Evolutionary conservation across 2,797 vertebrate genomes (phyloP).

Genomic region (Steatocranus sp.): DNA sequence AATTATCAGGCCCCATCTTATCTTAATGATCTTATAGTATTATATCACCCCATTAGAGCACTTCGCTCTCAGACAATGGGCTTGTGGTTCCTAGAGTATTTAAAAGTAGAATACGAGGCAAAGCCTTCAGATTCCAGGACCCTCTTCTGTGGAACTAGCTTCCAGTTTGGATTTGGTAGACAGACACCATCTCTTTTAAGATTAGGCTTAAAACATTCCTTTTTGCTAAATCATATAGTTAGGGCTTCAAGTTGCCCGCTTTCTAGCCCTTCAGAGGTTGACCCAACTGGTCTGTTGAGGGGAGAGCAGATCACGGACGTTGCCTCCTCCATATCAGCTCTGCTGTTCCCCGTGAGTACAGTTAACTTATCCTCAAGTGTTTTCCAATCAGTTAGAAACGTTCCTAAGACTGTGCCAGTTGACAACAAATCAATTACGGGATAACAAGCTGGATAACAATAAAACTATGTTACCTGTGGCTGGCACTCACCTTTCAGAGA

Average conservation of each 20-base stretch:
- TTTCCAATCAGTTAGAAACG: background rate
- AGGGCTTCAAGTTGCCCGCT: background rate
- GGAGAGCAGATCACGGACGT: background rate
- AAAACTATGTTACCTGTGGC: background rate
- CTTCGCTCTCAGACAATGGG: accelerated
- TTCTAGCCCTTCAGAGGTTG: background rate
- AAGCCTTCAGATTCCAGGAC: background rate
- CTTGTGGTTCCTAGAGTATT: background rate
- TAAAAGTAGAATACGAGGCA: background rate
- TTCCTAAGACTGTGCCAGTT: background rate
- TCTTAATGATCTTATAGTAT: background rate
- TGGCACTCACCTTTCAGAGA: background rate
- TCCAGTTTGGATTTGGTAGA: background rate
- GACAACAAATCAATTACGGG: background rate
- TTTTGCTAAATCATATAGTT: background rate
- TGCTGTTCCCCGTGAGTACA: background rate
- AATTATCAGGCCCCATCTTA: background rate
- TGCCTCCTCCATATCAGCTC: background rate
- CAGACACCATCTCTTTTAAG: background rate
- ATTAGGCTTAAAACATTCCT: background rate
- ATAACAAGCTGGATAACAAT: background rate
- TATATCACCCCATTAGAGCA: background rate
- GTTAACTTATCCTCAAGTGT: background rate
- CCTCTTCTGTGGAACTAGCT: background rate
- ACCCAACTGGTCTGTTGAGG: background rate